Evolutionary conservation across 1,140 invertebrate species (phyloP), one percentile per base, ranked within the genome.

Genomic region (Subanguina moxae): DNA sequence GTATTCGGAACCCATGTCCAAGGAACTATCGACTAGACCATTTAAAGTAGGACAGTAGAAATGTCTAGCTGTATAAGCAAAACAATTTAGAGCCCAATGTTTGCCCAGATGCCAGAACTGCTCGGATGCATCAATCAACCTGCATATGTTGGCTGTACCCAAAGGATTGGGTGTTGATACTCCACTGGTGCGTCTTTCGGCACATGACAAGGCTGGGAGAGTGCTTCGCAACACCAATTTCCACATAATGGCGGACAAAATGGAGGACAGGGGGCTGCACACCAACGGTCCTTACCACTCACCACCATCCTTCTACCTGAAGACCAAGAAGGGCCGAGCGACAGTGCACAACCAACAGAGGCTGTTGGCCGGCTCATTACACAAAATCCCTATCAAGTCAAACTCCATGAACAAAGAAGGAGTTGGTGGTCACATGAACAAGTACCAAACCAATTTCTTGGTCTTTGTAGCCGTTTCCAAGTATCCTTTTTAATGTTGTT

Each of bases 1-100:
- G 78, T 63, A 62, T 80, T 56, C 52, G 46, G 0, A 56, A 74
- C 28, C 70, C 78, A 0, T 80, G 78, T 67, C 78, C 78, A 19
- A 42, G 27, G 25, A 68, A 71, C n/a, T 80, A 76, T 45, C 52
- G 25, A 7, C 56, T 82, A 1, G 63, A 72, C n/a, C 38, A 27
- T 1, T 57, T 32, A 17, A 71, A 15, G 71, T 75, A 68, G 42
- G 11, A 32, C 28, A 19, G 21, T 59, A 28, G 43, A 63, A 0
- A 11, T 63, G 8, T 17, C 25, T 56, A 48, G 17, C 43, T 15
- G 5, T 11, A 8, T 11, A 32, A 7, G 11, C 13, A 45, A 0
- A 11, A 11, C 11, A 13, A 17, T 72, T 57, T 23, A 73, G 70
- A 3, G 13, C 19, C 19, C 45, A 65, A 28, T 79, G 77, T 48